Evolutionary conservation across 53 echinoderm and acorn worm genomes (phyloP), one percentile per base, ranked within the genome.

Genomic region (Echinarachnius parma): DNA sequence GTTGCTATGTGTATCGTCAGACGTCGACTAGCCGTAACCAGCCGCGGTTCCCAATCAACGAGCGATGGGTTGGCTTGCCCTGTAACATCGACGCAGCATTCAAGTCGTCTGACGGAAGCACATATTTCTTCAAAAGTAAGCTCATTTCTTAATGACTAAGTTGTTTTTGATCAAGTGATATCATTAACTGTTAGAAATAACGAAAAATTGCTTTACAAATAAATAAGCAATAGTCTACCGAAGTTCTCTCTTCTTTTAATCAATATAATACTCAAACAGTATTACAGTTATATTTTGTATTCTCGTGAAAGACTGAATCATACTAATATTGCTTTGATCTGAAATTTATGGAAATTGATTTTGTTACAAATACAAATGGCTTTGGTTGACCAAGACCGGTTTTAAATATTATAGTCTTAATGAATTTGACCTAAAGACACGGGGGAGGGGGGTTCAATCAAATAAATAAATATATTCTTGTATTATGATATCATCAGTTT

Each of bases 71-170:
- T 0, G 84, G 75, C 2, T 61, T 88, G 2, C 89, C 89, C 0
- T 80, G 83, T 55, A 52, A 88, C 50, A 31, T 80, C 11, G 36
- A 69, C 14, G 84, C 89, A 1, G 84, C 49, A 1, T 80, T 66
- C 55, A 49, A 18, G 10, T 35, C 48, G 0, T 19, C n/a, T 2
- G 66, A 66, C 34, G 71, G 86, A 2, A 20, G 25, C 34, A 78
- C 52, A 0, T 82, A 61, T 59, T 87, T 87, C 72, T 82, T 82
- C 28, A 84, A 84, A 79, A 79, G 84, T 84, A 47, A 67, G 46
- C 3, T 48, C 11, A 4, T n/a, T 34, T 34, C 4, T 21, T 5
- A 4, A n/a, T 3, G 9, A 34, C 21, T 4, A 5, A 4, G 34
- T 4, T 31, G 35, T 9, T 62, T 20, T 5, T 39, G 13, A 9